A percentile compares a stretch with the other conserved stretches of the same genome.
Evolutionary conservation across 2,113 vertebrate species (phyloP).

Genomic region (Xyliphius kryptos): DNA sequence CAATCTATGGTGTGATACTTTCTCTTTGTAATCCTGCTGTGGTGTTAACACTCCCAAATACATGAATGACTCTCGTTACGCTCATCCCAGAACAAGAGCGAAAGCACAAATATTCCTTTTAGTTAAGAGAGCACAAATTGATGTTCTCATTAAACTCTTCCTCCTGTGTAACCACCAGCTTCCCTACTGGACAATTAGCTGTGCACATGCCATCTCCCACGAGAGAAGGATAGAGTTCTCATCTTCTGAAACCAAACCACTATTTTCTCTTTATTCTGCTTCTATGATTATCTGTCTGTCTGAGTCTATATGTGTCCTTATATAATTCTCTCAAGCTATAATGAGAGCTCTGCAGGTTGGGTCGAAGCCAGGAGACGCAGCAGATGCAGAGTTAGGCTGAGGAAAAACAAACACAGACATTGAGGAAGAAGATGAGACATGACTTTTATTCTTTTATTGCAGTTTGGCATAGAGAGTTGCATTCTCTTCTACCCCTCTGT

Average conservation of each 20-base stretch:
- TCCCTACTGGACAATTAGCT: slow-evolving; percentile 59
- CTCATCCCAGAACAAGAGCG: no score
- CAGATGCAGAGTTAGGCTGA: slow-evolving; percentile 31
- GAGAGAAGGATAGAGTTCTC: slow-evolving; percentile 16
- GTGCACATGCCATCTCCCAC: slow-evolving; percentile 55
- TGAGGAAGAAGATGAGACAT: slow-evolving; percentile 29
- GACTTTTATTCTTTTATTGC: slow-evolving; percentile 10
- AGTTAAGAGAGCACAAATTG: slow-evolving; percentile 61
- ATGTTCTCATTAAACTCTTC: slow-evolving; percentile 55
- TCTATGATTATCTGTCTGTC: slow-evolving; percentile 34
- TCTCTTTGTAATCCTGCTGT: no score
- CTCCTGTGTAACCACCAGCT: no score
- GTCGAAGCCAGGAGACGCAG: slow-evolving; percentile 13
- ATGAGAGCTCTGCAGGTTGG: slow-evolving; percentile 18
- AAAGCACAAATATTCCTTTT: slow-evolving; percentile 65
- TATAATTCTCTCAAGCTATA: slow-evolving; percentile 21
- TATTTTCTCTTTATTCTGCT: no score
- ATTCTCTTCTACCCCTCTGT: background rate
- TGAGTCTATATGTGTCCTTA: slow-evolving; percentile 17
- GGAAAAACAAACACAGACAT: slow-evolving; percentile 29
- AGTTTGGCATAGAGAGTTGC: background rate
- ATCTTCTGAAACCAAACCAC: background rate
- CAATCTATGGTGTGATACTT: no score
- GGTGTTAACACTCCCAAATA: no score
- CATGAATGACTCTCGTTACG: no score